Percentiles rank a stretch among this genome's conserved stretches.
phyloP scores from a whole-genome alignment of 2,888 invertebrate species.

The Temnothorax rugatulus region DNA sequence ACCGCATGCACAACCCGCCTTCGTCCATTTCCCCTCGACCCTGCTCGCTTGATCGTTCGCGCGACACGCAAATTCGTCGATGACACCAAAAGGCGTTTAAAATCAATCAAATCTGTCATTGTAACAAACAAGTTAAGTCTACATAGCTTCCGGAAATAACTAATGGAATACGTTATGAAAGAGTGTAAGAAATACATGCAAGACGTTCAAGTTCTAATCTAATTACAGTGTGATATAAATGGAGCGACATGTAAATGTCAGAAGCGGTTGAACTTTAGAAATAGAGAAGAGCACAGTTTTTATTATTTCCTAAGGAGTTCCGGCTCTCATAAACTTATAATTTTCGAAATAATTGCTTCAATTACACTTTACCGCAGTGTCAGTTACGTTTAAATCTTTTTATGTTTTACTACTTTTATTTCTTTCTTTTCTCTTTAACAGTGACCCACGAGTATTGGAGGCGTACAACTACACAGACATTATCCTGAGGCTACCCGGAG shows the following conservation, averaged over 20 bases:
- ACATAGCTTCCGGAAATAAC: neutral
- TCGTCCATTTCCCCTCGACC: conserved; percentile 3
- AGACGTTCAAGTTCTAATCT: neutral
- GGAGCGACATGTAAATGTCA: neutral
- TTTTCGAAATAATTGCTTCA: neutral
- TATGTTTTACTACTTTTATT: neutral
- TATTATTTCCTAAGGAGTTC: neutral
- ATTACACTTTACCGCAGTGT: neutral
- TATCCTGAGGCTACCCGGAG: conserved; percentile 93
- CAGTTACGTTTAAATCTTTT: neutral
- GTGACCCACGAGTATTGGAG: conserved; percentile 93
- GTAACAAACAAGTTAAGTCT: neutral
- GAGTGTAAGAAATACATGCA: neutral
- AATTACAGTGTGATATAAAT: conserved; percentile 11
- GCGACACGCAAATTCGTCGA: conserved; percentile 22
- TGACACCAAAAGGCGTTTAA: conserved; percentile 5
- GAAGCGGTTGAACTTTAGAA: neutral
- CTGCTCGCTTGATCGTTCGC: conserved; percentile 24
- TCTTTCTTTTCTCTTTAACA: conserved; percentile 86
- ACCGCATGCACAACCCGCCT: conserved; percentile 59
- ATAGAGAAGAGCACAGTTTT: neutral
- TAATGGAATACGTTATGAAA: neutral
- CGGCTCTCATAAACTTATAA: neutral
- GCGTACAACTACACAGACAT: conserved; percentile 93
- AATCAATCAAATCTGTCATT: conserved; percentile 40